Base-by-base conservation (phyloP, 2,888 invertebrate species). In the Pantelozetes paolii region DNA sequence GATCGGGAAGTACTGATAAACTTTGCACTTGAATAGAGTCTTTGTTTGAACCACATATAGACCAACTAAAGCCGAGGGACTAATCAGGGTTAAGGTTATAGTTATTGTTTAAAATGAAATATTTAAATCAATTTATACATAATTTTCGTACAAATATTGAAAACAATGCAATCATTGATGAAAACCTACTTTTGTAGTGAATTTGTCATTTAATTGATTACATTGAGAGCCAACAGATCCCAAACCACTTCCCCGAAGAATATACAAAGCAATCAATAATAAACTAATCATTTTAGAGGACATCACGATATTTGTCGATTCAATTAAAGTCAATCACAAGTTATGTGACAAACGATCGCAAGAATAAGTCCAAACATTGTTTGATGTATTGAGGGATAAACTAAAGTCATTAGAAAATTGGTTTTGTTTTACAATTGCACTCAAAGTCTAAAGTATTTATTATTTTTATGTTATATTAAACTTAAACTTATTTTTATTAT, bases 231-330 rank as follows among this genome's bases (percentile, higher is more conserved):
- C 32, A n/a, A 62, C 62, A 62, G 26, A 62, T 28, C 13, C 62
- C 18, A 62, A 20, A 28, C 30, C 30, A 13, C 18, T 59, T 62
- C 32, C 62, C 62, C 13, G n/a, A 62, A 62, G 62, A 62, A 15
- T 32, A 15, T 32, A 62, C 2, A 32, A 62, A 32, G 20, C 32
- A 62, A 62, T 62, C 62, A 30, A 62, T 62, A 62, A 62, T 36
- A 62, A 62, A 36, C 62, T 62, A 62, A 62, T 62, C 62, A 62
- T 62, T 62, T 62, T 62, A 62, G 32, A 36, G 32, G 36, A 36
- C 18, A 62, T 62, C 62, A 62, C 62, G 62, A 62, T 62, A 62
- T 62, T 62, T 62, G 62, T 32, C 62, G 32, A 62, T 59, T 59
- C 59, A 59, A 59, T 59, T 59, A 28, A 1, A 28, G 28, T 62